Base-by-base conservation (phyloP, 1,140 invertebrate genomes). In the Leptestheria dahalacensis region DNA sequence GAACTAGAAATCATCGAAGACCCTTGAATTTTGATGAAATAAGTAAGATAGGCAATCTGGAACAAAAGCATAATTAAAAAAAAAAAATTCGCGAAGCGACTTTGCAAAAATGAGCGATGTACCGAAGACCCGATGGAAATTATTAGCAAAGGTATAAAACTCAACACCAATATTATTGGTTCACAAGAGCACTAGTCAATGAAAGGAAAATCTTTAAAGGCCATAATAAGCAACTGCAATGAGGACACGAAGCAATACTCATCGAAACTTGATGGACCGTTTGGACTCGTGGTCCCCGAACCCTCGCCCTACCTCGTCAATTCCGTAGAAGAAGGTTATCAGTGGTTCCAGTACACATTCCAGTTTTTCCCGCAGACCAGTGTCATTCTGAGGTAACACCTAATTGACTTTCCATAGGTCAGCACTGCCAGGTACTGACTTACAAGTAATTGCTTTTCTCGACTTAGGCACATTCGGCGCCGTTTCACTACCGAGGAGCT, bases 401-500 rank as follows among this genome's bases (percentile, higher is more conserved):
- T 26, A 11, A 59, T 21, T 20, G 48, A 59, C 24, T 48, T 20
- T 20, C 11, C 2, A 50, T 26, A n/a, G n/a, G n/a, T n/a, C n/a
- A n/a, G n/a, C n/a, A n/a, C n/a, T n/a, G n/a, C n/a, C n/a, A n/a
- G n/a, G n/a, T n/a, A n/a, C n/a, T 18, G 4, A n/a, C 4, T 18
- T 6, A 57, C 23, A 57, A 50, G 18, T 50, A 20, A 23, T 4
- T 2, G 4, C 20, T 50, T 20, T 46, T 49, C 4, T 21, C 20
- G 25, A 2, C 10, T 49, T 50, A 60, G 58, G 20, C 48, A 26
- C 15, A 18, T 53, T 24, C 41, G 25, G 29, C 26, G 24, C 41
- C 29, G 25, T n/a, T 46, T 60, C 24, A 51, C 58, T 12, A 50
- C 50, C 28, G 33, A 50, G 41, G 69, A 72, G 57, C 72, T 91